These are phyloP conservation scores for Dasysyrphus albostriatus DNA, from an alignment of 2,888 invertebrate species.

Conservation along the genomic window DNA sequence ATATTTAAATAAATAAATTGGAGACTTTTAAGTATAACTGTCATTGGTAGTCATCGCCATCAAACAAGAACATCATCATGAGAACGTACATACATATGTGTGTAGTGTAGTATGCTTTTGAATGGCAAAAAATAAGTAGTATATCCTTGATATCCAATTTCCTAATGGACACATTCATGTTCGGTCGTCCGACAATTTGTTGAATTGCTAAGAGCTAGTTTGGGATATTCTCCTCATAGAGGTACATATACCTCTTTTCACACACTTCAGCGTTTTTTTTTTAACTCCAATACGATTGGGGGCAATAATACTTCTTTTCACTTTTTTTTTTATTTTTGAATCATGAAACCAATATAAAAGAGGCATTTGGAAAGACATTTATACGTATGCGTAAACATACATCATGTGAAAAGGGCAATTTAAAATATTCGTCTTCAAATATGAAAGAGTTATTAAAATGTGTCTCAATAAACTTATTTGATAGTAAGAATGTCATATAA, in stretches of 20 bases:
- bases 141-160: constrained; percentile 71
- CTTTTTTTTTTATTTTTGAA: constrained; percentile 9
- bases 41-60: constrained; percentile 63
- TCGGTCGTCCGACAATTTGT: constrained; percentile 73
- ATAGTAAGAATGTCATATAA: background rate
- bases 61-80: constrained; percentile 62
- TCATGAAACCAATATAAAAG: constrained; percentile 43
- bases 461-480: constrained; percentile 16
- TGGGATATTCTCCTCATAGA: constrained; percentile 18
- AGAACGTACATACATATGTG: constrained; percentile 10
- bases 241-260: background rate
- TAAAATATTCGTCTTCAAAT: background rate
- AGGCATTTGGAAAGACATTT: constrained; percentile 15
- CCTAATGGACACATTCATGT: constrained; percentile 74
- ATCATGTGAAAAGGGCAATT: constrained; percentile 2
- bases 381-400: too few species aligned
- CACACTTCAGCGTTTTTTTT: constrained; percentile 6
- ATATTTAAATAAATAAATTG: constrained; percentile 64
- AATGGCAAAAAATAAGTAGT: constrained; percentile 46
- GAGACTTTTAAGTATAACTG: constrained; percentile 72
- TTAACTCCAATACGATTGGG: constrained; percentile 23
- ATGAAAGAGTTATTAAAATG: constrained; percentile 18
- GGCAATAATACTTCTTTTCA: background rate
- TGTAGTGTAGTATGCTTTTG: constrained; percentile 15
- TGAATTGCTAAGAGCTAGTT: constrained; percentile 68